Percentiles rank a stretch among this genome's conserved stretches.
These are phyloP conservation scores for Cyclura pinguis DNA, from an alignment of 2,797 vertebrate genomes.

Conservation along the genomic window DNA sequence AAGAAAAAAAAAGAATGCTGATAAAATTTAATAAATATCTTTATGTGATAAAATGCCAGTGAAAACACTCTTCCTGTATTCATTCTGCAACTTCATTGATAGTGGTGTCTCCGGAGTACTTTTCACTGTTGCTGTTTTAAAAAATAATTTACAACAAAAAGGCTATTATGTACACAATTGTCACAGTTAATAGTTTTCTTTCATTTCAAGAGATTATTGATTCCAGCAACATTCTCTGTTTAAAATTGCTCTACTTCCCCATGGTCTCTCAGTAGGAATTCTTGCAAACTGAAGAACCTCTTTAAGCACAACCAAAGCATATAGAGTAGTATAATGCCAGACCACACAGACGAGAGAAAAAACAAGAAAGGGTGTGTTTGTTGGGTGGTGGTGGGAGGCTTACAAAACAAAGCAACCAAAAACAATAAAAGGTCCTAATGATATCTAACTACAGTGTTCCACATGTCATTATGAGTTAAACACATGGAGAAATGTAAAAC, in stretches of 20 bases:
- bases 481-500: neutral
- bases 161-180: conserved; percentile 17
- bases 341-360: conserved; percentile 13
- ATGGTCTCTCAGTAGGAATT: conserved; percentile 27
- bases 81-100: neutral
- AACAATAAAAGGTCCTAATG: neutral
- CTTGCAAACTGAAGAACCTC: conserved; percentile 24
- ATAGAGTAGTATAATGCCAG: neutral
- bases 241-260: conserved; percentile 19
- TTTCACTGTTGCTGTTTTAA: neutral
- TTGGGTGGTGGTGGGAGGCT: neutral
- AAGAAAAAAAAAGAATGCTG: neutral
- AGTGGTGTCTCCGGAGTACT: neutral
- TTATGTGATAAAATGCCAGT: neutral
- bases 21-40: neutral
- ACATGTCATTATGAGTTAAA: conserved; percentile 4
- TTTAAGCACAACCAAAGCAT: conserved; percentile 8
- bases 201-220: conserved; percentile 23
- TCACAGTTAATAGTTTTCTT: conserved; percentile 32
- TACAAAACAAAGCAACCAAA: neutral
- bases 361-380: conserved; percentile 1
- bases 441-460: neutral
- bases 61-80: neutral
- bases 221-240: conserved; percentile 19
- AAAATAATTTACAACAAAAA: conserved; percentile 28